A percentile compares a stretch with the other conserved stretches of the same genome.
Conservation (phyloP, 2,888 invertebrate species). For the Kuschelorhynchus macadamiae region DNA sequence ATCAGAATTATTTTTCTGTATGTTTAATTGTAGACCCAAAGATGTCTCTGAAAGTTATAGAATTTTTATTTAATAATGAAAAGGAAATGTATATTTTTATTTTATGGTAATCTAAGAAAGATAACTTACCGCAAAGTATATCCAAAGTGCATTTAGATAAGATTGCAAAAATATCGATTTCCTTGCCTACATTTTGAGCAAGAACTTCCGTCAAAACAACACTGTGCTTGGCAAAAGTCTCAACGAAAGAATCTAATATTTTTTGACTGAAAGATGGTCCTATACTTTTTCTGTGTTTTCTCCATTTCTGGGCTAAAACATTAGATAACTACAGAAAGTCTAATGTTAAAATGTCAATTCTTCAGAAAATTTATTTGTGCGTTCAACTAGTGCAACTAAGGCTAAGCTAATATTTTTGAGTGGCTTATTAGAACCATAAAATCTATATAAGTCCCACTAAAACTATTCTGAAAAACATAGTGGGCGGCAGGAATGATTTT, state of each 20-base stretch:
- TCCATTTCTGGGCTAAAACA: constrained; percentile 68
- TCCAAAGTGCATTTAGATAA: constrained; percentile 74
- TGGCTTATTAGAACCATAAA: too few relatives aligned
- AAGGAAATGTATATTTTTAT: too few relatives aligned
- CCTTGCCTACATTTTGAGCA: neutral
- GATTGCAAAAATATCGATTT: constrained; percentile 55
- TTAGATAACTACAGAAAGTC: too few relatives aligned
- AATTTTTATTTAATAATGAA: too few relatives aligned
- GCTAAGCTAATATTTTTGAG: too few relatives aligned
- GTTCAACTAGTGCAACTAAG: too few relatives aligned
- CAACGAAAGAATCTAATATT: constrained; percentile 74
- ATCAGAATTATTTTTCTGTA: constrained; percentile 33
- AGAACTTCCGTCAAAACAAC: constrained; percentile 60
- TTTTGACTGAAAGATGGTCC: constrained; percentile 77
- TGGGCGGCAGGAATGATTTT: too few relatives aligned
- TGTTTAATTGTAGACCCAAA: constrained; percentile 43
- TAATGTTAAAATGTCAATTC: too few relatives aligned
- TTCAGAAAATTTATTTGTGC: too few relatives aligned
- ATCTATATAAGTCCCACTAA: too few relatives aligned
- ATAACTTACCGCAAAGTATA: constrained; percentile 75
- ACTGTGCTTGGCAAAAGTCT: constrained; percentile 54
- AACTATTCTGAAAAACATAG: too few relatives aligned
- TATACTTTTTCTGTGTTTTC: constrained; percentile 72
- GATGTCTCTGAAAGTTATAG: constrained; percentile 44
- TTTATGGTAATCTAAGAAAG: too few relatives aligned